A percentile compares a stretch with the other conserved stretches of the same genome.
Evolutionary conservation across 2,888 invertebrate genomes (phyloP).

Genomic region (Melipona bicolor): DNA sequence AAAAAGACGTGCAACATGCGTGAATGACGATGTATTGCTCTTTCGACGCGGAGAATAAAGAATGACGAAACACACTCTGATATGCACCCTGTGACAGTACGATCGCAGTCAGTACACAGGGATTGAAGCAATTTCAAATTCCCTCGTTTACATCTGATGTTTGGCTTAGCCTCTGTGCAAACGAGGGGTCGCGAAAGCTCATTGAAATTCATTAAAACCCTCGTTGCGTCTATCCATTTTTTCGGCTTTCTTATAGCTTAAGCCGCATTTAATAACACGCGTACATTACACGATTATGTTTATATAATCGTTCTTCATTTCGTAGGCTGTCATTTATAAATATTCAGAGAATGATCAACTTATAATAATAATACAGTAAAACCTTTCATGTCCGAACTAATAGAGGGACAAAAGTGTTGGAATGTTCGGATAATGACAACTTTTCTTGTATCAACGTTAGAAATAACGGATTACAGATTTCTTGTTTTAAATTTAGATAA

Average conservation of each 20-base stretch:
- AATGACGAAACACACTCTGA: constrained; percentile 59
- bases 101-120: constrained; percentile 63
- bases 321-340: background rate
- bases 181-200: constrained; percentile 72
- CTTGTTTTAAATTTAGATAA: no score
- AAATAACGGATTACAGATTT: no score
- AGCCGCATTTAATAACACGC: constrained; percentile 18
- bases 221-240: constrained; percentile 29
- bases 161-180: constrained; percentile 71
- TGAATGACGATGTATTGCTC: constrained; percentile 70
- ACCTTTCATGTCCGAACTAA: no score
- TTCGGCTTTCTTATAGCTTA: background rate
- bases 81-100: constrained; percentile 73
- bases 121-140: constrained; percentile 75
- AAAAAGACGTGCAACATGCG: constrained; percentile 37
- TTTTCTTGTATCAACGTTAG: no score
- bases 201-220: constrained; percentile 77
- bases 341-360: background rate
- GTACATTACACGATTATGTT: background rate
- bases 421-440: no score
- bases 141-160: constrained; percentile 69
- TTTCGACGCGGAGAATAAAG: constrained; percentile 54
- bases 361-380: no score
- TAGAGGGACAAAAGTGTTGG: no score
- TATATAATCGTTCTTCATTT: background rate